phyloP scores from a whole-genome alignment of 1,140 invertebrate species.

The Diplogasteroides magnus region DNA sequence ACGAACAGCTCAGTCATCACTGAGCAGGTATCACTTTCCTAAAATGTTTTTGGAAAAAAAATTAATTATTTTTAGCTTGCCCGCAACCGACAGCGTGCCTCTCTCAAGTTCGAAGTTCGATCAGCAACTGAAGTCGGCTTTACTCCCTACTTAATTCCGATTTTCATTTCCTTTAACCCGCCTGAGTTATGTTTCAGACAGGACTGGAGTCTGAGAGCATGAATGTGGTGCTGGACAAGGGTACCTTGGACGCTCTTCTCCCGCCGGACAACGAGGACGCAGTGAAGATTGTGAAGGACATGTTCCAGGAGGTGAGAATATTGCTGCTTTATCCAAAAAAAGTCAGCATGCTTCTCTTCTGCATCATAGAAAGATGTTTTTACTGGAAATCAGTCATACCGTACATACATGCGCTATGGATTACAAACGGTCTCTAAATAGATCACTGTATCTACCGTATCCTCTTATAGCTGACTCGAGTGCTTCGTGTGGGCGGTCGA shows the following conservation, averaged over 20 bases:
- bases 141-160: no score
- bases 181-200: background rate
- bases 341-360: no score
- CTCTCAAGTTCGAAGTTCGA: background rate
- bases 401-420: no score
- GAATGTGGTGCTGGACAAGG: conserved; percentile 46
- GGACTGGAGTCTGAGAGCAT: background rate
- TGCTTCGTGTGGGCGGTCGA: conserved; percentile 29
- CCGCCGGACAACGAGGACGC: conserved; percentile 25
- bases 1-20: background rate
- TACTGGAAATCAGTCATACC: no score
- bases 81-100: background rate
- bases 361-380: no score
- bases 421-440: no score
- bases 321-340: no score
- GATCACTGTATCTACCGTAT: no score
- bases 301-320: conserved; percentile 41
- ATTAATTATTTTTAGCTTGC: no score
- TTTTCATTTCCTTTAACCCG: no score
- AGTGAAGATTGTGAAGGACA: conserved; percentile 24
- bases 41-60: no score
- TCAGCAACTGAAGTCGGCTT: background rate
- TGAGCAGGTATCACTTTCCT: background rate
- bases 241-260: conserved; percentile 48
- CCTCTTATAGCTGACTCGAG: conserved; percentile 19